Base-by-base conservation (phyloP, 2,888 invertebrate genomes). In the Troilus luridus region DNA sequence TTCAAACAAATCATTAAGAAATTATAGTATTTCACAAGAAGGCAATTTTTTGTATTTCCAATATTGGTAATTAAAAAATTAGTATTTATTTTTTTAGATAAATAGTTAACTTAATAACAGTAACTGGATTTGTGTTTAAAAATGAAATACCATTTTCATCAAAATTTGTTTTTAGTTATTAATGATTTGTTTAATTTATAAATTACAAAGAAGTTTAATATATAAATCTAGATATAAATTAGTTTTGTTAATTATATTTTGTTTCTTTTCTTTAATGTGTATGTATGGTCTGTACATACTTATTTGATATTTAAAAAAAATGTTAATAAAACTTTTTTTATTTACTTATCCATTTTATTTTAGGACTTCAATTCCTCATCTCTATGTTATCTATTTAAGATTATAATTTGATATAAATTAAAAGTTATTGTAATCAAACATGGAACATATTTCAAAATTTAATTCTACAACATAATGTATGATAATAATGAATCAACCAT, bases 181-280 rank as follows among this genome's bases (percentile, higher is more conserved):
- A 27, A 77, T 17, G 21, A 77, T 77, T 41, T 77, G 8, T 77
- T 17, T 77, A 77, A 41, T 77, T 77, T 77, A 41, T 27, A 27
- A 8, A 41, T 41, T 77, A 77, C 24, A 27, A 77, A 77, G 12
- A 77, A 41, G 72, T 77, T 17, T 41, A 77, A 41, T 41, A 77
- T 41, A 41, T 77, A 27, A 21, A 7, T 41, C 12, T 77, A 77
- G 41, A 77, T 77, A 77, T 41, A 7, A 77, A 77, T 41, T 77
- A 77, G 41, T 77, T 77, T 77, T 77, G 72, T 77, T 41, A 19
- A 77, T 77, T 77, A 77, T 77, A 41, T 77, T 77, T 41, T 77
- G 72, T 77, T 77, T 77, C 17, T 77, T 77, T 77, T 77, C 72
- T 41, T 27, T 41, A 77, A 24, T 41, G 41, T 77, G 41, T 77